Percentiles rank a stretch among this genome's conserved stretches.
These are phyloP conservation scores for Actias luna DNA, from an alignment of 2,888 invertebrate genomes.

Conservation along the genomic window DNA sequence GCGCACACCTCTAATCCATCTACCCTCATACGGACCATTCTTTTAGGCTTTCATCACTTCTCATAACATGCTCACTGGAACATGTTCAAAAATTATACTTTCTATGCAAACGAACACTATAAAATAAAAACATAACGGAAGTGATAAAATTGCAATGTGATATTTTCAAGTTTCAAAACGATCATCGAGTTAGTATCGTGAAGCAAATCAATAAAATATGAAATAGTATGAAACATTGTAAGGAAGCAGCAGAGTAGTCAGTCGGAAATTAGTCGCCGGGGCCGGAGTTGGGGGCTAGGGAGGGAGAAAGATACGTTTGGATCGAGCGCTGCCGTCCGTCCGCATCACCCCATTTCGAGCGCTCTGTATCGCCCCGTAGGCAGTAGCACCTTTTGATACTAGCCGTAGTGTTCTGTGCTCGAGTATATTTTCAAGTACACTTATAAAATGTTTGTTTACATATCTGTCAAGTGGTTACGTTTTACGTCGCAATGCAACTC, in stretches of 20 bases:
- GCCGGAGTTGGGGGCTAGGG: constrained; percentile 37
- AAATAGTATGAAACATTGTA: constrained; percentile 53
- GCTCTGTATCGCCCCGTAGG: constrained; percentile 46
- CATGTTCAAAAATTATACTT: background rate
- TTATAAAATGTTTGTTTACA: constrained; percentile 1
- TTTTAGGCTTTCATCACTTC: too few species aligned
- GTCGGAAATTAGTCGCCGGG: constrained; percentile 79
- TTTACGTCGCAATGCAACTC: background rate
- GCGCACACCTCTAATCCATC: too few species aligned
- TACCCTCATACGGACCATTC: too few species aligned
- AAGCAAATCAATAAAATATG: constrained; percentile 36
- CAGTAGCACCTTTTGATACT: constrained; percentile 49
- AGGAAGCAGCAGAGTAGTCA: constrained; percentile 51
- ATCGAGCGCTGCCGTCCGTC: constrained; percentile 44
- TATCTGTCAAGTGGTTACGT: background rate
- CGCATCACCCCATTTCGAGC: constrained; percentile 22
- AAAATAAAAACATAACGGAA: background rate
- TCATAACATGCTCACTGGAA: too few species aligned
- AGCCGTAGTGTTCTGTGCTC: constrained; percentile 57
- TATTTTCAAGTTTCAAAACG: background rate
- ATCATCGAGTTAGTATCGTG: background rate
- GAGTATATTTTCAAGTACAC: constrained; percentile 53
- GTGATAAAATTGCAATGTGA: background rate
- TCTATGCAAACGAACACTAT: background rate
- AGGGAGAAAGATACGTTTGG: constrained; percentile 32